phyloP scores from a whole-genome alignment of 35 echinoderm and acorn worm genomes.

The Hemicentrotus pulcherrimus region DNA sequence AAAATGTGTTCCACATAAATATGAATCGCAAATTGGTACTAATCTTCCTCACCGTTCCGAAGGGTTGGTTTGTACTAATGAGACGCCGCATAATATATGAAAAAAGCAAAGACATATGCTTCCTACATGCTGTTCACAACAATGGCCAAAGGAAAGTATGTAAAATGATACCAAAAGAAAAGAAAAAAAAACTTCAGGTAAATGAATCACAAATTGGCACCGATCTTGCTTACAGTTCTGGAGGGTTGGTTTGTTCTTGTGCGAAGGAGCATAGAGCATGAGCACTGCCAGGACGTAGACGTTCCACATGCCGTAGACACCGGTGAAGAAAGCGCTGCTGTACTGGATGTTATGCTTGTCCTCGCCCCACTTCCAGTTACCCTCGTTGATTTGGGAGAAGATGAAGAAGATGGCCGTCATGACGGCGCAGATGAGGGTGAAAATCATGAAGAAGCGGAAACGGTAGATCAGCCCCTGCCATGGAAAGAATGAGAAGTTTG shows the following conservation, averaged over 20 bases:
- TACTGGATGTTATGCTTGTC: conserved; percentile 70
- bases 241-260: conserved; percentile 63
- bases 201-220: neutral
- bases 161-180: neutral
- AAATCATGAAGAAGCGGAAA: conserved; percentile 97
- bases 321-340: conserved; percentile 95
- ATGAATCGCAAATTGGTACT: too few relatives aligned
- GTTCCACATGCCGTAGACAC: conserved; percentile 98
- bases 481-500: neutral
- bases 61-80: too few relatives aligned
- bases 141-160: too few relatives aligned
- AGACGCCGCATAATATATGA: too few relatives aligned
- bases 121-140: too few relatives aligned
- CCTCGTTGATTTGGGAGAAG: conserved; percentile 88
- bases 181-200: neutral
- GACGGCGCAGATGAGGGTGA: conserved; percentile 83
- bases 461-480: conserved; percentile 87
- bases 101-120: too few relatives aligned
- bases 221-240: conserved; percentile 48
- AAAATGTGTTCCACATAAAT: too few relatives aligned
- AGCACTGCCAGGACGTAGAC: conserved; percentile 94
- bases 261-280: conserved; percentile 87
- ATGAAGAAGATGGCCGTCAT: conserved; percentile 96
- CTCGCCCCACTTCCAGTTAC: conserved; percentile 68
- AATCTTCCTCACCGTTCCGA: too few relatives aligned